These are phyloP conservation scores for Empis stercorea DNA, from an alignment of 2,888 invertebrate genomes.

Conservation along the genomic window DNA sequence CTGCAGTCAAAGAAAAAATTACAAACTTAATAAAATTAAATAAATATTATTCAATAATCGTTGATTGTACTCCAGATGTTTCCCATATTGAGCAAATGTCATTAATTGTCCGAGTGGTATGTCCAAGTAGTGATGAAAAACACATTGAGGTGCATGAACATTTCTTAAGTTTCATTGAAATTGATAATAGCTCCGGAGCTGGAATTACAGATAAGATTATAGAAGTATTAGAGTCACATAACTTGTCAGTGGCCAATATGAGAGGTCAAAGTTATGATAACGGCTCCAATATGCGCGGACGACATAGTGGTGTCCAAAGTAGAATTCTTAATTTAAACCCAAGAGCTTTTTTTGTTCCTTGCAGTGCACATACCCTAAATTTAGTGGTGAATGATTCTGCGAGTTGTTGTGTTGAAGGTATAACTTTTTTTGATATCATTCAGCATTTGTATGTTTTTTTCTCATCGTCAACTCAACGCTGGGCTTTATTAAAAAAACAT, in stretches of 20 bases:
- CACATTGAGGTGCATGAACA: neutral
- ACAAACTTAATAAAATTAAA: conserved; percentile 4
- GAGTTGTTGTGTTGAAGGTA: conserved; percentile 1
- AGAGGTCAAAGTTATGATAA: conserved; percentile 4
- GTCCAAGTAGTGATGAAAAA: conserved; percentile 2
- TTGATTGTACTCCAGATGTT: conserved; percentile 5
- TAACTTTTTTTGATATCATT: conserved; percentile 2
- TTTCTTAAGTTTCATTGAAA: neutral
- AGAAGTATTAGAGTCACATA: neutral
- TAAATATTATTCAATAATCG: conserved; percentile 6
- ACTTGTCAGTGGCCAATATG: neutral
- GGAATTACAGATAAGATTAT: neutral
- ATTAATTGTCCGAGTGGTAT: conserved; percentile 1
- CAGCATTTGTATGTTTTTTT: conserved; percentile 3
- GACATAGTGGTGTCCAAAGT: conserved; percentile 3
- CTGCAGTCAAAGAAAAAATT: conserved; percentile 1
- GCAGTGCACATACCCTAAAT: conserved; percentile 5
- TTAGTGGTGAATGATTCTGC: neutral
- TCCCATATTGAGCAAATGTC: conserved; percentile 3
- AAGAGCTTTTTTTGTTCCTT: conserved; percentile 5
- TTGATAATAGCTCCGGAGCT: neutral
- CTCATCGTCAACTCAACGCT: conserved; percentile 3
- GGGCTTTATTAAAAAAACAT: conserved; percentile 3
- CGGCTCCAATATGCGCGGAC: conserved; percentile 4
- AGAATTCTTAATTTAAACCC: conserved; percentile 2